A percentile compares a stretch with the other conserved stretches of the same genome.
Conservation (phyloP, 1,140 invertebrate genomes). For the Anastrepha ludens region DNA sequence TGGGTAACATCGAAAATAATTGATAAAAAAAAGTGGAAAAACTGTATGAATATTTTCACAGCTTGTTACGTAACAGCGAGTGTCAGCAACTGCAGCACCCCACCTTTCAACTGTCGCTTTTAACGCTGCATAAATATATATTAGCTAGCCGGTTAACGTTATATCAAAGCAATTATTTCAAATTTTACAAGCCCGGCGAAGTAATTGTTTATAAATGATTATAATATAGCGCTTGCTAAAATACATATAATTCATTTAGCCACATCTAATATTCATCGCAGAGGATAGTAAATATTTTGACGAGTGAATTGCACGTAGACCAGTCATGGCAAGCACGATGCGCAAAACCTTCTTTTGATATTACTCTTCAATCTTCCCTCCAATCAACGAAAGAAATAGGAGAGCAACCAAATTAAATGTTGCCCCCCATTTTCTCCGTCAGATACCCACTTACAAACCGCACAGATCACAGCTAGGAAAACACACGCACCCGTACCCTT, state of each 20-base stretch:
- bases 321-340: not conserved
- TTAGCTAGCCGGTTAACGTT: not conserved
- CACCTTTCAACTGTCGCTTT: not conserved
- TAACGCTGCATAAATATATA: not conserved
- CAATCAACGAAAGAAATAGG: not conserved
- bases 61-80: slow-evolving; percentile 30
- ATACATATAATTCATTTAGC: no score
- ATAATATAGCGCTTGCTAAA: no score
- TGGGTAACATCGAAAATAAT: no score
- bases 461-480: not conserved
- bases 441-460: no score
- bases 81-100: not conserved
- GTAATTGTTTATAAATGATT: no score
- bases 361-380: not conserved
- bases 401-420: not conserved
- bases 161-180: not conserved
- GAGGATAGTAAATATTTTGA: not conserved
- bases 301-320: not conserved
- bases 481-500: slow-evolving; percentile 16
- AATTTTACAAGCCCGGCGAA: no score
- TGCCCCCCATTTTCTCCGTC: not conserved
- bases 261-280: no score
- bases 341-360: no score
- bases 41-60: not conserved
- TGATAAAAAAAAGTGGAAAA: not conserved